phyloP scores from a whole-genome alignment of 2,113 vertebrate genomes.

The Forbesichthys agassizii region DNA sequence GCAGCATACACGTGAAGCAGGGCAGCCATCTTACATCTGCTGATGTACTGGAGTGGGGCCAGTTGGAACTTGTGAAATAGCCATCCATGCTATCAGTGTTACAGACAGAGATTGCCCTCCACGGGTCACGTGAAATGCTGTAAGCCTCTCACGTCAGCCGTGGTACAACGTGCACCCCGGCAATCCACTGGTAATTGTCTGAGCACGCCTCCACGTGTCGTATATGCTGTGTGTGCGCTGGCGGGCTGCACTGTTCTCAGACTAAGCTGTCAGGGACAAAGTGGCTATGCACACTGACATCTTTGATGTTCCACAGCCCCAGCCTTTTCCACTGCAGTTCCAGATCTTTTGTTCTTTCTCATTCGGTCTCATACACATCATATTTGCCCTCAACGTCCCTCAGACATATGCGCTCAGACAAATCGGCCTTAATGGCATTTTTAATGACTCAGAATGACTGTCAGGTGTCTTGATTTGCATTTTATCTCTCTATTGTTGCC shows the following conservation, averaged over 20 bases:
- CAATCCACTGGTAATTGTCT: conserved; percentile 53
- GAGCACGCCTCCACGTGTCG: conserved; percentile 46
- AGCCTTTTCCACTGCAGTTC: conserved; percentile 18
- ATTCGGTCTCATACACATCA: conserved; percentile 17
- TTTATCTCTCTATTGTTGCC: background rate
- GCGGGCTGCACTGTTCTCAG: conserved; percentile 53
- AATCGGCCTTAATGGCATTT: conserved; percentile 22
- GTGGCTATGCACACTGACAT: conserved; percentile 58
- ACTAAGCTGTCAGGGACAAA: conserved; percentile 63
- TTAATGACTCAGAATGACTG: conserved; percentile 35
- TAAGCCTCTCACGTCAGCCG: conserved; percentile 26
- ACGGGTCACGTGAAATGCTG: conserved; percentile 15
- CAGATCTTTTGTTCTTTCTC: background rate
- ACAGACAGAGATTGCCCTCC: conserved; percentile 11
- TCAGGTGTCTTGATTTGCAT: conserved; percentile 5
- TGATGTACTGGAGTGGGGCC: conserved; percentile 39
- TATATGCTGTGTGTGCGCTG: conserved; percentile 51
- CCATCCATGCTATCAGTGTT: conserved; percentile 25
- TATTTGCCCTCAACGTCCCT: background rate
- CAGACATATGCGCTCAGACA: conserved; percentile 33
- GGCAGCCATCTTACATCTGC: conserved; percentile 45
- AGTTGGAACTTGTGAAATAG: conserved; percentile 45
- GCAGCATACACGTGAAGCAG: conserved; percentile 25
- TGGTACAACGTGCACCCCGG: conserved; percentile 29
- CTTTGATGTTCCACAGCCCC: background rate